Percentiles rank a stretch among this genome's conserved stretches.
phyloP scores from a whole-genome alignment of 2,113 vertebrate genomes.

The Tenebrosternarchus preto region DNA sequence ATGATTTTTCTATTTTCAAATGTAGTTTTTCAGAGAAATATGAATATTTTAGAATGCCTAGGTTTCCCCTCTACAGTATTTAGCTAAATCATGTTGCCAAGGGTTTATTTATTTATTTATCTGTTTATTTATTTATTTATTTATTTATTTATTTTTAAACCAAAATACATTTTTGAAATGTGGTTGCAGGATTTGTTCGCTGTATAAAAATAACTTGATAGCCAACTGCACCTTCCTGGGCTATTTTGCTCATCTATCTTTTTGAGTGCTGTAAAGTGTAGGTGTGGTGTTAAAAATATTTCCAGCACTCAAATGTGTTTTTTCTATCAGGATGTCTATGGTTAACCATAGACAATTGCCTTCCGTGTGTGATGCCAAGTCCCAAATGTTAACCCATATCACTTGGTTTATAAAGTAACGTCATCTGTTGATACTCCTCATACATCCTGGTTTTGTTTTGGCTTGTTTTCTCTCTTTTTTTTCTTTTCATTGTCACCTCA shows the following conservation, averaged over 20 bases:
- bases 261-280: slow-evolving; percentile 29
- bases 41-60: too few species aligned
- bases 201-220: slow-evolving; percentile 29
- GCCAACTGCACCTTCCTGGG: slow-evolving; percentile 14
- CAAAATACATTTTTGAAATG: background rate
- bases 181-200: slow-evolving; percentile 1
- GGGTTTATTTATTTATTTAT: too few species aligned
- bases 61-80: slow-evolving; percentile 5
- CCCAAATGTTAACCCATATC: background rate
- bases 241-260: slow-evolving; percentile 17
- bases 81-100: background rate
- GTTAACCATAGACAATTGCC: background rate
- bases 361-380: background rate
- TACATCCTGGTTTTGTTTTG: too few species aligned
- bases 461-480: background rate
- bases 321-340: background rate
- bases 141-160: background rate
- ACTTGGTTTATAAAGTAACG: background rate
- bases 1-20: slow-evolving; percentile 18
- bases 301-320: slow-evolving; percentile 13
- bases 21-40: background rate
- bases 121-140: too few species aligned
- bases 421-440: background rate
- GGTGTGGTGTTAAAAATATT: slow-evolving; percentile 41
- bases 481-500: slow-evolving; percentile 6